Percentiles rank a stretch among this genome's conserved stretches.
These are phyloP conservation scores for Eristalis arbustorum DNA, from an alignment of 2,888 invertebrate species.

Conservation along the genomic window DNA sequence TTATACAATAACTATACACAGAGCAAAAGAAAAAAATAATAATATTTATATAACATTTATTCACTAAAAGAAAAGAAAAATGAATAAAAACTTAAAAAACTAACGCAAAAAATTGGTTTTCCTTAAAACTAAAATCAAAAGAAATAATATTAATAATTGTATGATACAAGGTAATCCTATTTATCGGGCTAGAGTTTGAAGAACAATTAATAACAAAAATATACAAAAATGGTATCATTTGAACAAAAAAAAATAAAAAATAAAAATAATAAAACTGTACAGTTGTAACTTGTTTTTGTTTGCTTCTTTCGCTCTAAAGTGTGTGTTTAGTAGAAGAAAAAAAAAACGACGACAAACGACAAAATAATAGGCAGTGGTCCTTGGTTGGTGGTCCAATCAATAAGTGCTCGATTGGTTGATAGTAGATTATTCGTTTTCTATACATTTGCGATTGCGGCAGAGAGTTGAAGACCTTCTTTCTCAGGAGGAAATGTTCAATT, in stretches of 20 bases:
- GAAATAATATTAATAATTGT: conserved; percentile 16
- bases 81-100: conserved; percentile 20
- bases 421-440: conserved; percentile 35
- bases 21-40: conserved; percentile 42
- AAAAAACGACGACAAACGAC: background rate
- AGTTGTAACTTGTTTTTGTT: conserved; percentile 19
- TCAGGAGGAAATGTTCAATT: background rate
- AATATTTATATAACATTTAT: conserved; percentile 20
- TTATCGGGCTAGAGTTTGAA: background rate
- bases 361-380: conserved; percentile 70
- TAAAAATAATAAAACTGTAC: conserved; percentile 41
- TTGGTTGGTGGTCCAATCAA: conserved; percentile 71
- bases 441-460: conserved; percentile 29
- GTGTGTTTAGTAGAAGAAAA: conserved; percentile 9
- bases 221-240: conserved; percentile 46
- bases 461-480: background rate
- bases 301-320: background rate
- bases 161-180: conserved; percentile 25
- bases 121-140: conserved; percentile 19
- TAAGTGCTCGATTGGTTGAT: conserved; percentile 16
- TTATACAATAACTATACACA: conserved; percentile 69
- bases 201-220: conserved; percentile 57
- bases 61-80: conserved; percentile 26
- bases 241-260: conserved; percentile 19
- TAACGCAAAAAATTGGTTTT: conserved; percentile 28